Base-by-base conservation (phyloP, 2,797 vertebrate species). In the Allobates femoralis region DNA sequence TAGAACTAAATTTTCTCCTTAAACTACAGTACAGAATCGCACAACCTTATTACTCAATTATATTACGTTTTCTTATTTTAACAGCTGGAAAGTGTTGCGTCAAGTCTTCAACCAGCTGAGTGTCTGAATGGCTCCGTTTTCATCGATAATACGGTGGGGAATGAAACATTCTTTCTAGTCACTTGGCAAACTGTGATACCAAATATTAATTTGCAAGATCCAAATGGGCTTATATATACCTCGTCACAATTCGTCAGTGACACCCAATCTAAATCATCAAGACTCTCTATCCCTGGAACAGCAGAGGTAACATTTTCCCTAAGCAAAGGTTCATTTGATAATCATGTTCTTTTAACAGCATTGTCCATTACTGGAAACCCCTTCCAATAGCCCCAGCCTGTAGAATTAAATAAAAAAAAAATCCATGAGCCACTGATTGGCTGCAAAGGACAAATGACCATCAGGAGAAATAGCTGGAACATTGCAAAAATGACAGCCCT, bases 41-140 rank as follows among this genome's bases (percentile, higher is more conserved):
- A 62, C 12, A 60, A 5, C 60, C 26, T 62, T 26, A 28, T 0
- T 11, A 62, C 10, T 26, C 23, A 26, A 11, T 28, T 11, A 30
- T 23, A 55, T 55, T 80, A 11, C 16, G 51, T 82, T 7, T 82
- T 21, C 28, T 67, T 32, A 21, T 85, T 69, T 88, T 50, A 69
- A 90, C 87, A 95, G 95, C 92, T 96, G 81, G 94, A 93, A 84
- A 96, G 93, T 87, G 89, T 37, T 77, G 93, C 92, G n/a, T 0
- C 0, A 8, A 41, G 0, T 4, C 56, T 93, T 11, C 5, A 84
- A 30, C 8, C 53, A 0, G 15, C 1, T 6, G 41, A 71, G 23
- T 94, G 91, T 92, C 90, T 95, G 85, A 92, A 92, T n/a, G 92
- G 90, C 16, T 91, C 91, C 0, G 90, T 95, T 34, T 77, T 85